Base-by-base conservation (phyloP, 2,888 invertebrate genomes). In the Plagodis pulveraria region DNA sequence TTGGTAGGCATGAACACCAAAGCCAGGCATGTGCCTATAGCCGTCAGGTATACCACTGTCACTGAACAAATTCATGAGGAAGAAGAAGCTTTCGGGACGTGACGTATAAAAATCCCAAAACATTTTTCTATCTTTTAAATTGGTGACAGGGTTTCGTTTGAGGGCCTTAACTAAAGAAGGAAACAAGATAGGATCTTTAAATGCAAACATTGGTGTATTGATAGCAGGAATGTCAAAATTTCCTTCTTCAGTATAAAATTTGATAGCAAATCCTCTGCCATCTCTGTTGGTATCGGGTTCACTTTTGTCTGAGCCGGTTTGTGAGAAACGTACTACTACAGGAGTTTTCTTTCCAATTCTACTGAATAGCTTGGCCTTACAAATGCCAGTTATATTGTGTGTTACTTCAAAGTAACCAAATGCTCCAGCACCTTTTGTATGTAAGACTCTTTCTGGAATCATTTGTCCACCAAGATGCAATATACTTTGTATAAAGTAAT, bases 21-120 rank as follows among this genome's bases (percentile, higher is more conserved):
- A 98, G 11, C 98, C 98, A 74, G 98, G 96, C 98, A 98, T 98
- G 83, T 96, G 95, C 36, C 98, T 94, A 85, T 95, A 96, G 5
- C 98, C 98, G 81, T 98, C 96, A 0, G 98, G 98, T 62, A 96
- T 96, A 9, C 98, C 98, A 65, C 98, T 94, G 83, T 98, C 98
- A 8, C 96, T 94, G 80, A 98, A 98, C 65, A 98, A 90, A 82
- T 98, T 94, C 84, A 96, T 91, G 47, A 95, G 93, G 83, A 98
- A 97, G 80, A 98, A 98, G 6, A 95, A 94, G 5, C 96, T 94
- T 86, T 98, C 98, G 0, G 98, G 97, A 36, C 97, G 93, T 44
- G 98, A 89, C 0, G 96, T 95, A 66, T 98, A 93, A 78, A 98
- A 98, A 82, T 98, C 98, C 98, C 98, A 98, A 77, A 97, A 95